A percentile compares a stretch with the other conserved stretches of the same genome.
These are phyloP conservation scores for Carduelis carduelis DNA, from an alignment of 2,797 vertebrate species.

Conservation along the genomic window DNA sequence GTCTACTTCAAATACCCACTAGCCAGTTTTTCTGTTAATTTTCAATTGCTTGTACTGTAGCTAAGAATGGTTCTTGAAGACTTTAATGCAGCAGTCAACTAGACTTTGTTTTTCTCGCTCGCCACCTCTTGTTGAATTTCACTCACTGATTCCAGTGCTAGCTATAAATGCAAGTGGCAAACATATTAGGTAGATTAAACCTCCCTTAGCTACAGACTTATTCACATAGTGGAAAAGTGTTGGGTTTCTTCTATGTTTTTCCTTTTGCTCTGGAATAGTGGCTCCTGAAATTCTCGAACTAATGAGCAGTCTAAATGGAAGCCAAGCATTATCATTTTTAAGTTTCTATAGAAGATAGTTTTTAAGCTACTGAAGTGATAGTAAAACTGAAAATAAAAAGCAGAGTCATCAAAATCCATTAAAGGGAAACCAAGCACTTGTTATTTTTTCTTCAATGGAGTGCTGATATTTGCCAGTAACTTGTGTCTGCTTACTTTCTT, in stretches of 20 bases:
- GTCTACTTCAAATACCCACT: not conserved
- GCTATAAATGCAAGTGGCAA: not conserved
- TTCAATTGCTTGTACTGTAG: not conserved
- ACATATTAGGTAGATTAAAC: slow-evolving; percentile 16
- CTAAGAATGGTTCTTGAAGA: not conserved
- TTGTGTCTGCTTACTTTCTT: not conserved
- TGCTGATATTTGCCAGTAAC: not conserved
- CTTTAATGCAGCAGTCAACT: not conserved
- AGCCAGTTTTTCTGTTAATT: not conserved
- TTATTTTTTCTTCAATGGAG: not conserved
- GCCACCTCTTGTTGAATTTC: slow-evolving; percentile 1
- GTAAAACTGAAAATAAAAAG: not conserved
- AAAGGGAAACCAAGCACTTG: not conserved
- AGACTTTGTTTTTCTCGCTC: not conserved
- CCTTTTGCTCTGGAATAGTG: not conserved
- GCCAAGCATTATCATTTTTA: not conserved
- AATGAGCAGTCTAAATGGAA: not conserved
- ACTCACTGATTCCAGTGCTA: not conserved
- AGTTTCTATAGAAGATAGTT: not conserved
- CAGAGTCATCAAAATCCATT: not conserved
- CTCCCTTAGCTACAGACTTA: not conserved
- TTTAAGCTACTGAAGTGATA: not conserved
- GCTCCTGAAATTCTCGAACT: not conserved
- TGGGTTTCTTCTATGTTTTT: not conserved
- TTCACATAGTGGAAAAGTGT: not conserved